Evolutionary conservation across 1,140 invertebrate genomes (phyloP), one percentile per base, ranked within the genome.

Genomic region (Harpegnathos saltator): DNA sequence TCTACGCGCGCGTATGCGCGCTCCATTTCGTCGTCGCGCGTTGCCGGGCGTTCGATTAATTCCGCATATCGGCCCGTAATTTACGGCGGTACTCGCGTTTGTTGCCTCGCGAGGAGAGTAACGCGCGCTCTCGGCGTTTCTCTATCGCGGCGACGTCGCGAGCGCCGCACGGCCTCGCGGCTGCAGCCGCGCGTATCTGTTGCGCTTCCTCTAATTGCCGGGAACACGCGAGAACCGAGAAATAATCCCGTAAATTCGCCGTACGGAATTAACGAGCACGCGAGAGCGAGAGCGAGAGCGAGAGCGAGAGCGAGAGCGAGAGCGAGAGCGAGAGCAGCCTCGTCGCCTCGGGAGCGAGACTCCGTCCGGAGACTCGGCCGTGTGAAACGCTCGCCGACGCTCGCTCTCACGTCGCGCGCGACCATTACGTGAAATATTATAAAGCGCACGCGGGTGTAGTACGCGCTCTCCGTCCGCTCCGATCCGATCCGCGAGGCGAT

Each of bases 11-110:
- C 5, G 29, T 33, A 5, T 33, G 11, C 50, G 7, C 7, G 29
- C n/a, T 54, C 44, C 62, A 9, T 44, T 9, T 44, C 38, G 38
- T 44, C 12, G 54, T 38, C 84, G 63, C 62, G 54, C 66, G 33
- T 85, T 75, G 15, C 72, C 48, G 61, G 26, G 71, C n/a, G 71
- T 86, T 72, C 84, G 84, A 87, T 82, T 87, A 86, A 86, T 86
- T 86, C 78, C 29, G 63, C 59, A 38, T 85, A 85, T 85, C 85
- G 77, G 19, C 29, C 65, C 24, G 59, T 86, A 83, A 86, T 77
- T 87, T 87, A 87, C 48, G 48, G 15, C 29, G 33, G 50, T n/a
- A n/a, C 80, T 65, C 75, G 61, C 33, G 44, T 87, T 87, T n/a
- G n/a, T n/a, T n/a, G n/a, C n/a, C n/a, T n/a, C n/a, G n/a, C n/a